Percentiles rank a stretch among this genome's conserved stretches.
Evolutionary conservation across 2,888 invertebrate genomes (phyloP).

Genomic region (Xylota sylvarum): DNA sequence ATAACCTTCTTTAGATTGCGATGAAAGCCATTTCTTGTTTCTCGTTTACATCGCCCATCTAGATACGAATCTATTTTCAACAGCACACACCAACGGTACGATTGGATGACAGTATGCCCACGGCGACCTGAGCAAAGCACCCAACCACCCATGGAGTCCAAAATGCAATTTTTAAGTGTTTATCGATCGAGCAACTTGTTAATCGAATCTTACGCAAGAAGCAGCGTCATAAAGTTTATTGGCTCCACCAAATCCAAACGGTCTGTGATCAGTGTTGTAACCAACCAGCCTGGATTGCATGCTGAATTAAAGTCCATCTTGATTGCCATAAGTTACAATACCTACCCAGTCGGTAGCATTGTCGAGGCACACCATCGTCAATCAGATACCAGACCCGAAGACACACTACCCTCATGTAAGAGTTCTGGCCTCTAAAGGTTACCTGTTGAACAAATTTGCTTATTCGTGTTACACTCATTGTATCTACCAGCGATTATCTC

Average conservation of each 20-base stretch:
- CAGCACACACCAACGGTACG: not conserved
- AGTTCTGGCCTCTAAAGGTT: conserved; percentile 11
- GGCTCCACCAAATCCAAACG: not conserved
- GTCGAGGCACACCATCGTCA: not conserved
- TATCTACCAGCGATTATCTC: conserved; percentile 10
- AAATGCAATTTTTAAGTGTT: conserved; percentile 1
- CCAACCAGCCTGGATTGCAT: conserved; percentile 14
- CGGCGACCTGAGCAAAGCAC: not conserved
- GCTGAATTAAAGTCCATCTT: conserved; percentile 51
- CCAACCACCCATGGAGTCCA: not conserved
- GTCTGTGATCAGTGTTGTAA: not conserved
- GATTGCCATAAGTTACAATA: conserved; percentile 32
- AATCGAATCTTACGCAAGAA: not conserved
- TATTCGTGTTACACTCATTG: conserved; percentile 10
- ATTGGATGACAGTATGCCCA: not conserved
- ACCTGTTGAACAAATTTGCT: conserved; percentile 18
- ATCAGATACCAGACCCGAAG: conserved; percentile 7
- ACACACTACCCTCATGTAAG: conserved; percentile 15
- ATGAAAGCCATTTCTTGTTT: not conserved
- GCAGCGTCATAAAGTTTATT: not conserved
- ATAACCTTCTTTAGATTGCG: no score
- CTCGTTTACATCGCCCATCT: not conserved
- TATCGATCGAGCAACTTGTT: conserved; percentile 22
- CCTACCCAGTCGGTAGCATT: conserved; percentile 9
- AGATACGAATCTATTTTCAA: not conserved